phyloP scores from a whole-genome alignment of 2,888 invertebrate species.

The Coleophora flavipennella region DNA sequence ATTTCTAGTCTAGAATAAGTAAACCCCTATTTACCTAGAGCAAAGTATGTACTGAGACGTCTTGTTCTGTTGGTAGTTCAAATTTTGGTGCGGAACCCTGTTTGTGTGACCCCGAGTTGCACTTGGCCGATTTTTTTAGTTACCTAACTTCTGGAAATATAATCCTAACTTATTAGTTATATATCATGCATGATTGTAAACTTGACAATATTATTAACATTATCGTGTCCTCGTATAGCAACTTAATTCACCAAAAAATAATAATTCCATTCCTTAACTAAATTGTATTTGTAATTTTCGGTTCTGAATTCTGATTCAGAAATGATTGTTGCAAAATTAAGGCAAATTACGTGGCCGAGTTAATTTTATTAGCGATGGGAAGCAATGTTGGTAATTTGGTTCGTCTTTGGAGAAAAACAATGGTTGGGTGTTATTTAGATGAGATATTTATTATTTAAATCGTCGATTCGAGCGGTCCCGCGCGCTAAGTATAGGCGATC shows the following conservation, averaged over 20 bases:
- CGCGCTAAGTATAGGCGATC: constrained; percentile 62
- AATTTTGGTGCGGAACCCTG: no score
- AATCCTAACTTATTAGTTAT: no score
- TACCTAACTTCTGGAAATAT: no score
- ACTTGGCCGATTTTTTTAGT: no score
- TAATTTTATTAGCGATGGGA: constrained; percentile 67
- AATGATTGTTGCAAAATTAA: constrained; percentile 59
- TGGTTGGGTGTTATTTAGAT: constrained; percentile 65
- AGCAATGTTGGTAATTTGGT: constrained; percentile 62
- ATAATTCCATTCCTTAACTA: constrained; percentile 18
- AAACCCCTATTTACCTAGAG: no score
- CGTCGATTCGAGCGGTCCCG: constrained; percentile 27
- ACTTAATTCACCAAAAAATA: constrained; percentile 32
- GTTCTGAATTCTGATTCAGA: constrained; percentile 42
- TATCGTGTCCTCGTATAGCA: neutral
- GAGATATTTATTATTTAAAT: constrained; percentile 72
- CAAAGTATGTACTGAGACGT: no score
- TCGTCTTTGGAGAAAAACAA: constrained; percentile 51
- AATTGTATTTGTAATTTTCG: constrained; percentile 38
- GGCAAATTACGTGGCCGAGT: constrained; percentile 52
- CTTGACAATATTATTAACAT: no score
- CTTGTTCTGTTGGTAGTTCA: no score
- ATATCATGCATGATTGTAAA: no score
- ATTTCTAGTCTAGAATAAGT: no score
- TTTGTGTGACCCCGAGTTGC: no score